phyloP scores from a whole-genome alignment of 2,113 vertebrate species.

The Tupaia tana region DNA sequence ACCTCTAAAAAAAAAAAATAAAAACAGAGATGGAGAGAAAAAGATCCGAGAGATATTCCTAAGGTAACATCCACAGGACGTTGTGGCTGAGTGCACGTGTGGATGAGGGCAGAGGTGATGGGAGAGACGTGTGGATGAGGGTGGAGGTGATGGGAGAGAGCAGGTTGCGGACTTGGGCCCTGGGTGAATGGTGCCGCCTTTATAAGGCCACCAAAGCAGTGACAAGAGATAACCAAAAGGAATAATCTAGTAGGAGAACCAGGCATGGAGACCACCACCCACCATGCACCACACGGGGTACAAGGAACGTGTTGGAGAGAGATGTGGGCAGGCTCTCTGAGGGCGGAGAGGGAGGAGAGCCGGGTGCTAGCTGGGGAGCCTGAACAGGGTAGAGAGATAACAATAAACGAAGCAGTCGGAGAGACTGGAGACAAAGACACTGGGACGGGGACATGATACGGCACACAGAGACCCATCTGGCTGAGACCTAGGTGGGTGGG shows the following conservation, averaged over 20 bases:
- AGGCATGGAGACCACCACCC: background rate
- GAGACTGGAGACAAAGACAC: background rate
- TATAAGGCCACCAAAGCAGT: background rate
- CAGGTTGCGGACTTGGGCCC: background rate
- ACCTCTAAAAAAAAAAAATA: no score
- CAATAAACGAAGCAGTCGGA: background rate
- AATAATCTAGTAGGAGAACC: background rate
- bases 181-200: background rate
- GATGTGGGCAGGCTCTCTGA: background rate
- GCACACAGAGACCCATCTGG: background rate
- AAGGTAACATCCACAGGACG: background rate
- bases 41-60: background rate
- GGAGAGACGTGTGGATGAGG: no score
- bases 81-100: background rate
- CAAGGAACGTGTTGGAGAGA: background rate
- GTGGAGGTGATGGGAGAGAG: background rate
- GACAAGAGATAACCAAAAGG: background rate
- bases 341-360: background rate
- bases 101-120: no score
- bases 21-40: background rate
- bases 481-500: background rate
- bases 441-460: rapidly evolving
- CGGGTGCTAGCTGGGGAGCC: background rate
- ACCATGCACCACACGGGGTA: background rate
- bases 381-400: background rate